Conservation (phyloP, 2,113 vertebrate species). For the Archocentrus centrarchus region DNA sequence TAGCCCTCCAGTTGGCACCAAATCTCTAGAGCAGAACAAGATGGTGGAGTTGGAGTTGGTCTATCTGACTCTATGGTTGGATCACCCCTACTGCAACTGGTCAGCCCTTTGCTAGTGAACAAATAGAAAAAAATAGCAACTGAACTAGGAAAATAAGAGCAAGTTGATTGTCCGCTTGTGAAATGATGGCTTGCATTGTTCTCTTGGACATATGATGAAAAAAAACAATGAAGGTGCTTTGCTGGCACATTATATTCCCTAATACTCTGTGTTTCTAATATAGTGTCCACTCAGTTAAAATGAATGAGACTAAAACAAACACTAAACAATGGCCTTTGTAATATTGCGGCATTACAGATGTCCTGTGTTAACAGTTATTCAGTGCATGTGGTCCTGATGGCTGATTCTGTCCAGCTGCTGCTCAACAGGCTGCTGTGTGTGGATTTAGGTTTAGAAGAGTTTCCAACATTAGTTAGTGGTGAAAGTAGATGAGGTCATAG, state of each 20-base stretch:
- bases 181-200: not conserved
- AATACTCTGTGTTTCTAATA: not conserved
- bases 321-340: not conserved
- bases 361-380: slow-evolving; percentile 52
- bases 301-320: not conserved
- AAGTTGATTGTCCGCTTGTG: not conserved
- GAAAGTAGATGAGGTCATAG: not conserved
- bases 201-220: too few species aligned
- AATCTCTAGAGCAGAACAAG: not conserved
- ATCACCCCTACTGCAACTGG: not conserved
- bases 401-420: slow-evolving; percentile 7
- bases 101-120: not conserved
- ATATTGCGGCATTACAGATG: not conserved
- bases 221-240: too few species aligned
- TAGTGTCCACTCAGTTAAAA: not conserved
- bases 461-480: not conserved
- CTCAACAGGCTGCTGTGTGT: slow-evolving; percentile 9
- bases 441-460: not conserved
- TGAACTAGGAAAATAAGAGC: not conserved
- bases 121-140: not conserved
- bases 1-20: not conserved
- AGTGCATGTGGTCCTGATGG: slow-evolving; percentile 21
- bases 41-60: not conserved
- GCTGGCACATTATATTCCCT: not conserved
- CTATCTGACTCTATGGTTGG: not conserved